Evolutionary conservation across 2,888 invertebrate genomes (phyloP).

Genomic region (Lasius platythorax): DNA sequence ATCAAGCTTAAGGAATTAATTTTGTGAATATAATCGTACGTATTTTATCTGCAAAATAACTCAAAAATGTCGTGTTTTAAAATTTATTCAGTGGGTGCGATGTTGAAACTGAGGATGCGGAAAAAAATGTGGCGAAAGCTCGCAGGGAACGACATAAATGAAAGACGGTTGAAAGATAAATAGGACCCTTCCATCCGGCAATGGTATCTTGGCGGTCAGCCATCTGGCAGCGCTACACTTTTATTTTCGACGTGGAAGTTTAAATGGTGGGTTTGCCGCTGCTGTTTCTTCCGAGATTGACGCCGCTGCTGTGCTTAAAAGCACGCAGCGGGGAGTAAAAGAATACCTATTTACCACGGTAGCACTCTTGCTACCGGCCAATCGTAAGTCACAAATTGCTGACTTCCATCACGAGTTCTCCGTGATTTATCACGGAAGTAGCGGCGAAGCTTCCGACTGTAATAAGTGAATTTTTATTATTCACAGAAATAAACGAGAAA

Average conservation of each 20-base stretch:
- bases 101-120: not conserved
- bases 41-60: not conserved
- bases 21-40: slow-evolving; percentile 25
- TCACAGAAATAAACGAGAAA: slow-evolving; percentile 21
- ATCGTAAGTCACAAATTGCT: slow-evolving; percentile 67
- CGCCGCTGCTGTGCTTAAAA: slow-evolving; percentile 64
- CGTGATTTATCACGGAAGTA: slow-evolving; percentile 19
- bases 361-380: slow-evolving; percentile 44
- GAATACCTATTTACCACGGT: slow-evolving; percentile 56
- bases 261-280: slow-evolving; percentile 67
- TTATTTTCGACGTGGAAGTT: slow-evolving; percentile 76
- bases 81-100: slow-evolving; percentile 24
- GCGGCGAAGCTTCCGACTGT: slow-evolving; percentile 34
- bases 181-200: slow-evolving; percentile 74
- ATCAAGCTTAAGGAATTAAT: slow-evolving; percentile 28
- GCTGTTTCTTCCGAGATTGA: slow-evolving; percentile 65
- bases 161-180: slow-evolving; percentile 73
- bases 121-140: slow-evolving; percentile 3
- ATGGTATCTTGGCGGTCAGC: slow-evolving; percentile 75
- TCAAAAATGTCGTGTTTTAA: not conserved
- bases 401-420: slow-evolving; percentile 50
- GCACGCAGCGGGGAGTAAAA: slow-evolving; percentile 62
- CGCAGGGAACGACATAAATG: slow-evolving; percentile 59
- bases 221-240: slow-evolving; percentile 71
- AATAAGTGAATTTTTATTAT: slow-evolving; percentile 50